These are phyloP conservation scores for Geophilus truncorum DNA, from an alignment of 2,888 invertebrate species.

Conservation along the genomic window DNA sequence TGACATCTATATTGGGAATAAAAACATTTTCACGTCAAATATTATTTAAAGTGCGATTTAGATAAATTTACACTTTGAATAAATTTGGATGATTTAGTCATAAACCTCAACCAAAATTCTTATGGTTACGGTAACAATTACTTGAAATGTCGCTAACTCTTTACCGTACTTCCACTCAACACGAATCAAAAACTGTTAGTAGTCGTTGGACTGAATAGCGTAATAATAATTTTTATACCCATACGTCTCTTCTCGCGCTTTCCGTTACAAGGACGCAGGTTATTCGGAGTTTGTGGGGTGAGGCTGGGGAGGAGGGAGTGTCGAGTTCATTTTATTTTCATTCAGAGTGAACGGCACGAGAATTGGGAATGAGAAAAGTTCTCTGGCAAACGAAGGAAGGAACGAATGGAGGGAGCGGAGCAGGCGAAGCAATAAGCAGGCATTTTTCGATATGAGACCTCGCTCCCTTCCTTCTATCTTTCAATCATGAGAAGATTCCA, in stretches of 20 bases:
- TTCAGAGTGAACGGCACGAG: background rate
- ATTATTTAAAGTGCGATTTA: too few relatives aligned
- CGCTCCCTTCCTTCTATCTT: background rate
- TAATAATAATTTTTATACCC: background rate
- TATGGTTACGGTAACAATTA: too few relatives aligned
- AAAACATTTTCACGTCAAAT: too few relatives aligned
- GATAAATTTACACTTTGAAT: too few relatives aligned
- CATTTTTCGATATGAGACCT: background rate
- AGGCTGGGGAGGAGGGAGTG: background rate
- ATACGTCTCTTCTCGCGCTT: background rate
- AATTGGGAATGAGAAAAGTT: slow-evolving; percentile 8
- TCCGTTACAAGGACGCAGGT: background rate
- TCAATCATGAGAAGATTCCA: slow-evolving; percentile 10
- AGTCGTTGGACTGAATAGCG: background rate
- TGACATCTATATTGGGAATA: too few relatives aligned
- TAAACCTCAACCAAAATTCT: too few relatives aligned
- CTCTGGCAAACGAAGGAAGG: background rate
- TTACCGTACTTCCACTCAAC: too few relatives aligned
- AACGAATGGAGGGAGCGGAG: too few relatives aligned
- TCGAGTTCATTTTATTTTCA: slow-evolving; percentile 5
- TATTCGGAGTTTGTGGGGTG: background rate
- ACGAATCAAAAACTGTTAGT: background rate
- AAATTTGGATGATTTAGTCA: too few relatives aligned
- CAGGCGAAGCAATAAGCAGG: background rate
- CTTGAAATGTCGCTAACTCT: too few relatives aligned